phyloP scores from a whole-genome alignment of 2,113 vertebrate genomes.

The Dromas ardeola region DNA sequence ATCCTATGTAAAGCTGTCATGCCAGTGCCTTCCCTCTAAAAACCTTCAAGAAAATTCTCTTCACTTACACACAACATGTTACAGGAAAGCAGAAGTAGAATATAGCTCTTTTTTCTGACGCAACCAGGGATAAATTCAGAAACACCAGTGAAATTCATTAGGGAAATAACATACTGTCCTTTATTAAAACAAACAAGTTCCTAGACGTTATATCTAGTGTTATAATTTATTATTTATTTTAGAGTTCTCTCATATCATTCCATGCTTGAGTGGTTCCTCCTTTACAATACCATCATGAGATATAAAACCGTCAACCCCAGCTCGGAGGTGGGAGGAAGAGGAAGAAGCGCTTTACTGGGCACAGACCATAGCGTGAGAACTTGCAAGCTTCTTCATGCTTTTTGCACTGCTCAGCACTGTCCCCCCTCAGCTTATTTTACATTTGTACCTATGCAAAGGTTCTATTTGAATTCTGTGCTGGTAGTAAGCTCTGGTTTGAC shows the following conservation, averaged over 20 bases:
- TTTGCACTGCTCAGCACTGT: background rate
- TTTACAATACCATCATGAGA: background rate
- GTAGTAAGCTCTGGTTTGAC: background rate
- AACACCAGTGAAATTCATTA: background rate
- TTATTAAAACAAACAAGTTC: background rate
- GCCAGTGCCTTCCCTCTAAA: background rate
- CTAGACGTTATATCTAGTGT: background rate
- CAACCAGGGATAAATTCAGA: background rate
- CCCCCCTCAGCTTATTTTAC: background rate
- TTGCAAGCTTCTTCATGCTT: background rate
- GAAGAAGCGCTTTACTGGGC: background rate
- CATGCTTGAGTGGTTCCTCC: background rate
- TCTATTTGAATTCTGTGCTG: background rate
- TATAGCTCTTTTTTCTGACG: background rate
- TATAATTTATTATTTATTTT: background rate
- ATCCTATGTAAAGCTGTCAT: background rate
- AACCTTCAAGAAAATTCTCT: background rate
- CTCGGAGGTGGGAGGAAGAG: background rate
- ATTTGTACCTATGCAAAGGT: background rate
- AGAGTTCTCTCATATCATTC: background rate
- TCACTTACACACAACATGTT: background rate
- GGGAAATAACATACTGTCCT: background rate
- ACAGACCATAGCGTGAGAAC: fast-evolving
- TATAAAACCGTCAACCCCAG: background rate
- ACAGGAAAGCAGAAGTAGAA: background rate